Conservation (phyloP, 2,797 vertebrate genomes). For the Forpus xanthops region DNA sequence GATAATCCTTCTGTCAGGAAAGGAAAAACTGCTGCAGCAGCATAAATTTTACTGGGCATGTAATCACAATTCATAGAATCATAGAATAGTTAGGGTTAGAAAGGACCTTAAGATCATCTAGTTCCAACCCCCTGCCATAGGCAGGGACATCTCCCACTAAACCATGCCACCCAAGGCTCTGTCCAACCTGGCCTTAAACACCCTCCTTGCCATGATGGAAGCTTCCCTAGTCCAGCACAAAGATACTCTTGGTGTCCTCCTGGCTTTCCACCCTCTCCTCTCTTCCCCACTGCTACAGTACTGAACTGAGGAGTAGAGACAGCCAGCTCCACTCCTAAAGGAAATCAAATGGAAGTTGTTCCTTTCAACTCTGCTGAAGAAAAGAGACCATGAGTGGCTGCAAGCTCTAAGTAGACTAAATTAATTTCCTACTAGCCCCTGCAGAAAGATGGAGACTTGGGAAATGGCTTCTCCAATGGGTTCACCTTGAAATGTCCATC, state of each 20-base stretch:
- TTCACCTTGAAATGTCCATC: not conserved
- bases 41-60: not conserved
- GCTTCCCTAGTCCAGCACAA: not conserved
- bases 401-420: conserved; percentile 50
- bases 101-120: too few relatives aligned
- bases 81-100: too few relatives aligned
- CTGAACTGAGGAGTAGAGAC: not conserved
- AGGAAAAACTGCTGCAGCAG: not conserved
- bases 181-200: too few relatives aligned
- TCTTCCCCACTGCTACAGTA: not conserved
- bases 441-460: not conserved
- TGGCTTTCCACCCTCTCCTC: not conserved
- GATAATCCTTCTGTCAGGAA: not conserved
- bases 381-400: conserved; percentile 40
- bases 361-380: conserved; percentile 57
- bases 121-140: too few relatives aligned
- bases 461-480: not conserved
- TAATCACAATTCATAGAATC: not conserved
- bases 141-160: too few relatives aligned
- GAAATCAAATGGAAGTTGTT: conserved; percentile 63
- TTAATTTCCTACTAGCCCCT: conserved; percentile 4
- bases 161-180: too few relatives aligned
- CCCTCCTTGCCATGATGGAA: accelerated
- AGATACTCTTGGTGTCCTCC: not conserved
- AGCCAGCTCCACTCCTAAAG: conserved; percentile 22